Conservation (phyloP, 2,888 invertebrate species). For the Lamellibrachia satsuma region DNA sequence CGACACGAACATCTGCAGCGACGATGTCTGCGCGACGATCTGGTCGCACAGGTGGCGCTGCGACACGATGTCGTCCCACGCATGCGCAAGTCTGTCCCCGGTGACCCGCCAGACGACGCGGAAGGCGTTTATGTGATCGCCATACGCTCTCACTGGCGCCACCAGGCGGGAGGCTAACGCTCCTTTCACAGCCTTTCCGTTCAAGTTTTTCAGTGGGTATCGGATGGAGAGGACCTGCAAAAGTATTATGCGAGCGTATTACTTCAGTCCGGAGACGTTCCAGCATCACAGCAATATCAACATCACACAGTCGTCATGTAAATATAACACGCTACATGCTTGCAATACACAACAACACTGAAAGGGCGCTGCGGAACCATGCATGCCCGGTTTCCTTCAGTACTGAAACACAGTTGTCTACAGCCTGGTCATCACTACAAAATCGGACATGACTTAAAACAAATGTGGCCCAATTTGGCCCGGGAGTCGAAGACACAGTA, state of each 20-base stretch:
- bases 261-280: neutral
- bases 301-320: no score
- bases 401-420: no score
- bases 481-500: no score
- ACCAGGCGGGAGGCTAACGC: neutral
- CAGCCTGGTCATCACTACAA: no score
- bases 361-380: no score
- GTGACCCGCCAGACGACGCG: neutral
- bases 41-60: conserved; percentile 5
- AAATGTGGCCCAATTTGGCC: no score
- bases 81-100: neutral
- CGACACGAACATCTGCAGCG: conserved; percentile 17
- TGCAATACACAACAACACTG: no score
- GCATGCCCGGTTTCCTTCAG: no score
- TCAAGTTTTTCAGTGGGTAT: conserved; percentile 4
- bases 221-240: neutral
- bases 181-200: neutral
- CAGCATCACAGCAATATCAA: neutral
- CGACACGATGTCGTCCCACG: neutral
- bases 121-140: neutral
- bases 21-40: neutral
- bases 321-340: no score
- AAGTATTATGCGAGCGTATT: neutral
- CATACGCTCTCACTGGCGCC: neutral
- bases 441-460: no score